Base-by-base conservation (phyloP, 2,113 vertebrate species). In the Ammospiza nelsoni region DNA sequence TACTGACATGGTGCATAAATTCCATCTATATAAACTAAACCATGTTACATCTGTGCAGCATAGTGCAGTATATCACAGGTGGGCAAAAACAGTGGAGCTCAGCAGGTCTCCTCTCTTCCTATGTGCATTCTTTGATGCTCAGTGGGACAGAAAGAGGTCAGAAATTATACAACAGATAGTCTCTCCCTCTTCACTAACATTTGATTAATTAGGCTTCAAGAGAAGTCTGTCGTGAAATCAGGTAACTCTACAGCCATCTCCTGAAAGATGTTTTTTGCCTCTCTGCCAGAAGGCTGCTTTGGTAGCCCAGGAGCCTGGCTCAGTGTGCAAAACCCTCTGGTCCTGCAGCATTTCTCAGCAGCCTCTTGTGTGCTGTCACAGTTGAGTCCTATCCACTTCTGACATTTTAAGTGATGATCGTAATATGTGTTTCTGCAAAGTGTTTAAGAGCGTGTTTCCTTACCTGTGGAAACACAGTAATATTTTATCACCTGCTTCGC, bases 401-500 rank as follows among this genome's bases (percentile, higher is more conserved):
- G 95, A 96, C 94, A 79, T 95, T 95, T 96, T 94, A 95, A 97
- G 88, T 96, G 89, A 93, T 95, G 94, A 97, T 96, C 24, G 81
- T 97, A 96, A 95, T 96, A 95, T 75, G 94, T 94, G 89, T 96
- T 97, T 97, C 95, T 96, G 94, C 88, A 51, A 90, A 95, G 96
- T 96, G 95, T 96, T 96, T 95, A 97, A 96, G 93, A 94, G 95
- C 65, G 17, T 89, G 74, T 97, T 97, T 97, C 94, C 95, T 97
- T 97, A 97, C 96, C 94, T 97, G 95, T 97, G 89, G 96, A 97
- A 97, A 97, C 92, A 95, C 71, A 86, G 90, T 97, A 94, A 96
- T 97, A 97, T 97, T 97, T 97, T 97, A 97, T 96, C 97, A 97
- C 96, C 95, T 97, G 96, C 95, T 87, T 97, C 3, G 9, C 87